phyloP scores from a whole-genome alignment of 2,888 invertebrate species.

The Pseudococcus jackbeardsleyi region DNA sequence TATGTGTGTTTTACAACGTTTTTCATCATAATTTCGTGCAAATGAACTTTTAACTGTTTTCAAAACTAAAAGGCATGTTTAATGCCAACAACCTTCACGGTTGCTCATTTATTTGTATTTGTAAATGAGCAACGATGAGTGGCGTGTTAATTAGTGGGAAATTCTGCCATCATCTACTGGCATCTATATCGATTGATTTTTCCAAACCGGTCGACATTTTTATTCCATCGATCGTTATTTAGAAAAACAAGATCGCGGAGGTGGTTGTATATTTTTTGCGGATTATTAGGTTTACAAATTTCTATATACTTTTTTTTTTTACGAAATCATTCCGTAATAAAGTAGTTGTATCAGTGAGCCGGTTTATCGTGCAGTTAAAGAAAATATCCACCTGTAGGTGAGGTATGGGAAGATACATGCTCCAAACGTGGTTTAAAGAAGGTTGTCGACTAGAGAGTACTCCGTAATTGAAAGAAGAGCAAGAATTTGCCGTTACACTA shows the following conservation, averaged over 20 bases:
- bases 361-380: not conserved
- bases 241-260: no score
- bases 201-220: no score
- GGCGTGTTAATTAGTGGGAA: not conserved
- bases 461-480: not conserved
- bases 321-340: conserved; percentile 6
- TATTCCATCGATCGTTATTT: no score
- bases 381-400: not conserved
- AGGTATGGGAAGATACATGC: not conserved
- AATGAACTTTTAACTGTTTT: no score
- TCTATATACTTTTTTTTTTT: not conserved
- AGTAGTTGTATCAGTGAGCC: not conserved
- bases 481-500: not conserved
- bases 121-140: not conserved
- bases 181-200: not conserved
- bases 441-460: not conserved
- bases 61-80: no score
- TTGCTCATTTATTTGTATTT: not conserved
- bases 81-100: no score
- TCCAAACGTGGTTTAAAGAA: not conserved
- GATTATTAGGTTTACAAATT: not conserved
- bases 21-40: no score
- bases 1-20: no score
- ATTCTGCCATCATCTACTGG: not conserved
- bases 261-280: not conserved